Conservation (phyloP, 2,113 vertebrate genomes). For the Antechinus stuartii region DNA sequence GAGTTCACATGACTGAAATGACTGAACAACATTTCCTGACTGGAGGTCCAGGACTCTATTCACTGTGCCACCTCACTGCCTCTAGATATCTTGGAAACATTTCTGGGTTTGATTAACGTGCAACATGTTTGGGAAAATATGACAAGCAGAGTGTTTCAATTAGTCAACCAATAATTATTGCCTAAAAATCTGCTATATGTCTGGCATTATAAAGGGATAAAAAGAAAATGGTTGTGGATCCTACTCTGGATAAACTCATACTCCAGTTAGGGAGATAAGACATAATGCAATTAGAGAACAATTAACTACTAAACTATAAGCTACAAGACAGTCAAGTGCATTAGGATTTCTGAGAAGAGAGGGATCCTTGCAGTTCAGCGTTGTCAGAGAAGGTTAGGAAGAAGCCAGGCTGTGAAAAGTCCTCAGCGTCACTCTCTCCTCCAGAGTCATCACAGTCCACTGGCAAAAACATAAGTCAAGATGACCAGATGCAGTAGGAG, state of each 20-base stretch:
- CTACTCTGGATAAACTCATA: background rate
- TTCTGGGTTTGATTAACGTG: background rate
- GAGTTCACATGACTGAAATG: too few relatives aligned
- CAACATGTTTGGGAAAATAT: background rate
- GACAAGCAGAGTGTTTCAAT: background rate
- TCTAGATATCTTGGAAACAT: background rate
- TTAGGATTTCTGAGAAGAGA: background rate
- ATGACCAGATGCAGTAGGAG: background rate
- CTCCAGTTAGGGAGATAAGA: background rate
- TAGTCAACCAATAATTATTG: background rate
- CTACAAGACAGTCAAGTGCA: background rate
- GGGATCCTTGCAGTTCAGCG: background rate
- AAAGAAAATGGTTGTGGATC: background rate
- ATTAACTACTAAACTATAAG: background rate
- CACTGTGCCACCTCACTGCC: background rate
- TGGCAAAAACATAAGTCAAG: background rate
- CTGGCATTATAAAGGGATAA: background rate
- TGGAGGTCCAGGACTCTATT: background rate
- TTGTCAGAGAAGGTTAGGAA: background rate
- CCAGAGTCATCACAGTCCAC: background rate
- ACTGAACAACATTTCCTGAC: background rate
- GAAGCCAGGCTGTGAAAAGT: background rate
- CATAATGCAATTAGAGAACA: background rate
- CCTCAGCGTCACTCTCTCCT: background rate
- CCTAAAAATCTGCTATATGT: background rate